These are phyloP conservation scores for Centroberyx gerrardi DNA, from an alignment of 2,797 vertebrate genomes.

Conservation along the genomic window DNA sequence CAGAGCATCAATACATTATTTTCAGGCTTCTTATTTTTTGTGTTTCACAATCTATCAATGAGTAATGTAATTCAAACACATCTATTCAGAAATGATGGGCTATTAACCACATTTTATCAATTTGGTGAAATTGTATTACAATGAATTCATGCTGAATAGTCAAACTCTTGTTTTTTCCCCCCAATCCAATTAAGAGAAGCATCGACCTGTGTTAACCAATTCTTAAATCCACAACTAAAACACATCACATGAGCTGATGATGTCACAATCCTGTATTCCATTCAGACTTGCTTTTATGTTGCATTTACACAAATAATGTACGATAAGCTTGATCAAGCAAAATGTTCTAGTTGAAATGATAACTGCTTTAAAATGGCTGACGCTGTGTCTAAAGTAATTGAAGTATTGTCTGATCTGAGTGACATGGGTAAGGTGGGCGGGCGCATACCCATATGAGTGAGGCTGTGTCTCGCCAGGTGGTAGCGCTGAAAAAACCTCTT, in stretches of 20 bases:
- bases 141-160: conserved; percentile 16
- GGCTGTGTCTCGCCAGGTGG: conserved; percentile 87
- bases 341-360: conserved; percentile 17
- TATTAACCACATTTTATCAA: conserved; percentile 74
- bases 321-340: conserved; percentile 3
- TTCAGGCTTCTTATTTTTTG: conserved; percentile 54
- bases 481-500: conserved; percentile 89
- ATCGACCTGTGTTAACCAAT: conserved; percentile 59
- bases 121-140: conserved; percentile 10
- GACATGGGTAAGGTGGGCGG: conserved; percentile 79
- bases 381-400: conserved; percentile 40
- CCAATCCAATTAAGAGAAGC: conserved; percentile 46
- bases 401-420: conserved; percentile 65
- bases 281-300: conserved; percentile 27
- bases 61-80: conserved; percentile 44
- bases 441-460: conserved; percentile 88
- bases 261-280: conserved; percentile 64
- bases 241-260: conserved; percentile 86
- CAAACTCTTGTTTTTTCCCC: conserved; percentile 16
- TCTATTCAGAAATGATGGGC: conserved; percentile 76
- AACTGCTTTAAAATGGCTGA: conserved; percentile 29
- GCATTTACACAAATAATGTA: conserved; percentile 34
- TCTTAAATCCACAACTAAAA: conserved; percentile 78
- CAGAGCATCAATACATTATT: conserved; percentile 80
- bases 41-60: conserved; percentile 71